Evolutionary conservation across 2,888 invertebrate species (phyloP).

Genomic region (Caenorhabditis sinica): DNA sequence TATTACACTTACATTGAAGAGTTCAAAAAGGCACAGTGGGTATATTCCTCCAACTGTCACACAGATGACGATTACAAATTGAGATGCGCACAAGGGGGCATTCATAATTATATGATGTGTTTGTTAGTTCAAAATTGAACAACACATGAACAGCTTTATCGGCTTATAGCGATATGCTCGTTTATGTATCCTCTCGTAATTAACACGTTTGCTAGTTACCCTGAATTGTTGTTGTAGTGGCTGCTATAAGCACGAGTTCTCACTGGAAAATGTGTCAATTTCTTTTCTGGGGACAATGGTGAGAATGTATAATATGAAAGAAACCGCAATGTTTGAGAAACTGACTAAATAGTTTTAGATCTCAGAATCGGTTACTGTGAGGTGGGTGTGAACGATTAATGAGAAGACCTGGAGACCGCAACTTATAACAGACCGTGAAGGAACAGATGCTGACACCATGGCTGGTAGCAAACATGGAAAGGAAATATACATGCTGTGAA

Average conservation of each 20-base stretch:
- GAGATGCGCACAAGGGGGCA: background rate
- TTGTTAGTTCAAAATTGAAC: conserved; percentile 54
- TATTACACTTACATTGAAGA: conserved; percentile 22
- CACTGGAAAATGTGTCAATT: conserved; percentile 37
- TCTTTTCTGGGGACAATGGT: conserved; percentile 14
- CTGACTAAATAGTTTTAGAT: background rate
- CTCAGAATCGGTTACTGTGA: conserved; percentile 49
- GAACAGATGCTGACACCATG: conserved; percentile 18
- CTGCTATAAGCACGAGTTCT: conserved; percentile 23
- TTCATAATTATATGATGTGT: conserved; percentile 46
- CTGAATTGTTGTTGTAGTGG: conserved; percentile 21
- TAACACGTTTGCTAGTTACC: conserved; percentile 15
- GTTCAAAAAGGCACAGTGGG: conserved; percentile 43
- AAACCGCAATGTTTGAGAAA: conserved; percentile 43
- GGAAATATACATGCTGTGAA: background rate
- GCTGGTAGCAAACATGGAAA: background rate
- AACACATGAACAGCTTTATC: conserved; percentile 62
- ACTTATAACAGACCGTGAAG: conserved; percentile 1
- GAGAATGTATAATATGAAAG: conserved; percentile 38
- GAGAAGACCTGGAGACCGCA: background rate
- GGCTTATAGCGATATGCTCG: conserved; percentile 50
- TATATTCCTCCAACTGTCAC: conserved; percentile 30
- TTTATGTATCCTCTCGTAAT: conserved; percentile 11
- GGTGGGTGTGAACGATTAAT: conserved; percentile 59
- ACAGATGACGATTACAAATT: conserved; percentile 56